phyloP scores from a whole-genome alignment of 2,888 invertebrate species.

The Hemicrepidius hirtus region DNA sequence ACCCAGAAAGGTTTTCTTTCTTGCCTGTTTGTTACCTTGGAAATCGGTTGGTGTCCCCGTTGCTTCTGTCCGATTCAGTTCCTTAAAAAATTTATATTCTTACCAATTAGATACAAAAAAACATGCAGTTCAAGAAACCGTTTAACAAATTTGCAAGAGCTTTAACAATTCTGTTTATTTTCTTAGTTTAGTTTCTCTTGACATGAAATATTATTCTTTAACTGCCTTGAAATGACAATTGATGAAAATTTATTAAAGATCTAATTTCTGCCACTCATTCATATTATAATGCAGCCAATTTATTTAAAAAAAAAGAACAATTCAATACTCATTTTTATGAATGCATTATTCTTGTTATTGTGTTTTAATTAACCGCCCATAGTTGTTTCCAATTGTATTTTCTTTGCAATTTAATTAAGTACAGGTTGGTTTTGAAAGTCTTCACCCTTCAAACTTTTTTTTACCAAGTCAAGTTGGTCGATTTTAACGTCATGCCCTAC shows the following conservation, averaged over 20 bases:
- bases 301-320: neutral
- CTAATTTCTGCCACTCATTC: neutral
- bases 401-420: slow-evolving; percentile 38
- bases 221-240: neutral
- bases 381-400: slow-evolving; percentile 36
- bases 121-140: neutral
- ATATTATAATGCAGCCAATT: neutral
- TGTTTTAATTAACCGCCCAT: slow-evolving; percentile 30
- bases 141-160: neutral
- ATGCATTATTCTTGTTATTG: slow-evolving; percentile 27
- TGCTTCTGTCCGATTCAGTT: too few relatives aligned
- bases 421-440: neutral
- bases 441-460: slow-evolving; percentile 6
- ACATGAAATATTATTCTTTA: slow-evolving; percentile 6
- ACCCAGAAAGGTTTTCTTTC: too few relatives aligned
- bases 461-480: neutral
- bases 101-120: too few relatives aligned
- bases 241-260: slow-evolving; percentile 15
- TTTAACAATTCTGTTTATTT: neutral
- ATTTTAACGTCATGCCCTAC: slow-evolving; percentile 8
- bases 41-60: too few relatives aligned
- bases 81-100: too few relatives aligned
- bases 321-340: neutral
- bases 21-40: too few relatives aligned
- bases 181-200: slow-evolving; percentile 7